A percentile compares a stretch with the other conserved stretches of the same genome.
phyloP scores from a whole-genome alignment of 2,797 vertebrate genomes.

The Syngnathus rostellatus region DNA sequence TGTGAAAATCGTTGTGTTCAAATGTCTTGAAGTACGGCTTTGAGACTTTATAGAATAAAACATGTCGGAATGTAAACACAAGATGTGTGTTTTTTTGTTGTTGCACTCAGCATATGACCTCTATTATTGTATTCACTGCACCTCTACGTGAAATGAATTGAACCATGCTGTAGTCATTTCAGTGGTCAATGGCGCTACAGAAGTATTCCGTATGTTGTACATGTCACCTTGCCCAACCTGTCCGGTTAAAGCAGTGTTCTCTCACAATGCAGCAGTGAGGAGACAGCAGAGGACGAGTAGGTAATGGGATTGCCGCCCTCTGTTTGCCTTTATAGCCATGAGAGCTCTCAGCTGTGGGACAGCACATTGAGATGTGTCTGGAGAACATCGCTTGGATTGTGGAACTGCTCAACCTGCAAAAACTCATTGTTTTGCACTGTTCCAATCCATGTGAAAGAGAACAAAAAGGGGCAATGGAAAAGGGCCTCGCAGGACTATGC shows the following conservation, averaged over 20 bases:
- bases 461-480: constrained; percentile 1
- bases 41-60: not conserved
- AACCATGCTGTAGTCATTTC: constrained; percentile 25
- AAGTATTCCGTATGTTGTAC: constrained; percentile 14
- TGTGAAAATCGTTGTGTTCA: not conserved
- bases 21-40: not conserved
- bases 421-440: constrained; percentile 34
- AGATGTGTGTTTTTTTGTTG: not conserved
- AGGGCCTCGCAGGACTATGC: constrained; percentile 6
- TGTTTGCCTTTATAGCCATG: constrained; percentile 45
- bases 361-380: constrained; percentile 32
- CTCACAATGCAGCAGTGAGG: constrained; percentile 18
- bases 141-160: constrained; percentile 15
- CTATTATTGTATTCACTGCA: constrained; percentile 14
- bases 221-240: constrained; percentile 46
- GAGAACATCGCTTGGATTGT: constrained; percentile 42
- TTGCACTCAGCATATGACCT: not conserved
- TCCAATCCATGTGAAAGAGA: constrained; percentile 18
- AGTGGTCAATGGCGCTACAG: constrained; percentile 18
- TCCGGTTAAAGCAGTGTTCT: constrained; percentile 37
- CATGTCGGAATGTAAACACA: not conserved
- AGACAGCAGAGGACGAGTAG: constrained; percentile 53
- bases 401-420: constrained; percentile 33
- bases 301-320: constrained; percentile 60
- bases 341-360: constrained; percentile 43